Evolutionary conservation across 2,888 invertebrate species (phyloP), one percentile per base, ranked within the genome.

Genomic region (Hipparchia semele): DNA sequence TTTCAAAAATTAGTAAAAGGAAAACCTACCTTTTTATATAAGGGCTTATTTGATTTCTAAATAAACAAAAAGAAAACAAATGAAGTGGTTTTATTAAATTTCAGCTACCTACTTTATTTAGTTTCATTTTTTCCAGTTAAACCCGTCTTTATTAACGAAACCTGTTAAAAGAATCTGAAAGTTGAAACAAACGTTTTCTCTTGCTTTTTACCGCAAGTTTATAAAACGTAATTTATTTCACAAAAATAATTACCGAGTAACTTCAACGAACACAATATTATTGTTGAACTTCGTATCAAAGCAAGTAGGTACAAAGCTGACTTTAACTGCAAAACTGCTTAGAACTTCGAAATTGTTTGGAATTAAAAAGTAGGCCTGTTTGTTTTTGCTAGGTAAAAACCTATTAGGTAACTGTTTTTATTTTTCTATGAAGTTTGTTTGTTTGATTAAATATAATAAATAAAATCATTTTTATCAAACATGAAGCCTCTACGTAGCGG

Each of bases 211-310:
- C 59, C 12, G 59, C 59, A 23, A 33, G 33, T 33, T 33, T 59
- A 4, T 33, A 10, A 59, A 59, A n/a, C n/a, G 13, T 58, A 8
- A 8, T 58, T 23, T 6, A 23, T 58, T 51, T 64, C 64, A 9
- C 39, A 12, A 45, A 45, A 12, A 61, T 46, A 39, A 39, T 39
- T 39, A 4, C 5, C 64, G 13, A 12, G 12, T 51, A 65, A 65
- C 51, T 65, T 53, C 33, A 65, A 62, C 62, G 2, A 49, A 62
- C 49, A 49, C 49, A 49, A 53, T 33, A 51, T 2, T 9, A 65
- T 65, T 65, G 65, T 65, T 65, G 8, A 53, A 65, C 65, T 65
- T 65, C 12, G 12, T 33, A 12, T 53, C 53, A 65, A 65, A 65
- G 53, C 53, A 65, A 65, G 65, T 62, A 49, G 13, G 13, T 65